Base-by-base conservation (phyloP, 2,113 vertebrate genomes). In the Strigops habroptila region DNA sequence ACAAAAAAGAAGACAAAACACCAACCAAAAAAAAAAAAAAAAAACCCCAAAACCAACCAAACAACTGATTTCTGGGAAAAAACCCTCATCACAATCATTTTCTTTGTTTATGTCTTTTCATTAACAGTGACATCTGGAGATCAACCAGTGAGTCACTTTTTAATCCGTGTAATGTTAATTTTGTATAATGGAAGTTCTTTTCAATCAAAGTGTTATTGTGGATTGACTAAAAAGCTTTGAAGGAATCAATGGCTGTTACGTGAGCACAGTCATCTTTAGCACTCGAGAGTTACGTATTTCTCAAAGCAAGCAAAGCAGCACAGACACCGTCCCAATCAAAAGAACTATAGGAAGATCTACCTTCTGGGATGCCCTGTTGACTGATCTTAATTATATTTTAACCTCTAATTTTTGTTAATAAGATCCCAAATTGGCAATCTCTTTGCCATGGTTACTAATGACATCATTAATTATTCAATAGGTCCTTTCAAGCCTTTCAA, bases 161-260 rank as follows among this genome's bases (percentile, higher is more conserved):
- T 91, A 93, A 91, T 87, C 74, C 0, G 0, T n/a, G 44, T 59
- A 82, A 83, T 48, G 22, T 81, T 93, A 95, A 84, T 95, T 91
- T 88, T 0, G 0, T 71, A 23, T 71, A 71, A 86, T 75, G 39
- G 65, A 91, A 86, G 24, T 59, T 95, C 57, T 96, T 93, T 92
- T 82, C 88, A 82, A 92, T 95, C 89, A 60, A 82, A 93, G 43
- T 59, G 33, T 75, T 91, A 41, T 35, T 83, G 43, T 64, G 46
- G 15, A 93, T 92, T 89, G 83, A 84, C 86, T 92, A 67, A 69
- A 73, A 95, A 84, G 80, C 89, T 92, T 88, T 96, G 92, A 75
- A 92, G 65, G 28, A 90, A 94, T 94, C 83, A 93, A 78, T 81
- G 63, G 51, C 91, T 75, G 43, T 60, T 85, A 76, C 6, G 44